Percentiles rank a stretch among this genome's conserved stretches.
Evolutionary conservation across 2,113 vertebrate genomes (phyloP).

Genomic region (Misgurnus anguillicaudatus): DNA sequence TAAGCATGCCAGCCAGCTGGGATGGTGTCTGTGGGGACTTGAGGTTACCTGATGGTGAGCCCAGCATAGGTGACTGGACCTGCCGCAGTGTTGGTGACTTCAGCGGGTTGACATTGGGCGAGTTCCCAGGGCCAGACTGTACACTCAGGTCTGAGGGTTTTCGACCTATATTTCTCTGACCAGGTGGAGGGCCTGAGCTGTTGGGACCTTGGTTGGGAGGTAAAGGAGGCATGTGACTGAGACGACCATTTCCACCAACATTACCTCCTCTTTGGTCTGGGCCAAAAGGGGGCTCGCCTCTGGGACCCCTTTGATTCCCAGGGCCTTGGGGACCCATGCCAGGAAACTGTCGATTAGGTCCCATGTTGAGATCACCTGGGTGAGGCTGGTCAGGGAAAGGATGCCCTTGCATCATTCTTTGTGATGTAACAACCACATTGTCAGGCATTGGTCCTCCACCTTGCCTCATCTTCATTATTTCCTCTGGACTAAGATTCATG

Average conservation of each 20-base stretch:
- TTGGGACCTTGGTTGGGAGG: slow-evolving; percentile 83
- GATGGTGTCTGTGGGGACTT: slow-evolving; percentile 98
- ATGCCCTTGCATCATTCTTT: slow-evolving; percentile 87
- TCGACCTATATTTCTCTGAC: slow-evolving; percentile 80
- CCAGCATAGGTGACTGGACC: slow-evolving; percentile 97
- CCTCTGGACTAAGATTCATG: slow-evolving; percentile 85
- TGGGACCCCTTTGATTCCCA: slow-evolving; percentile 84
- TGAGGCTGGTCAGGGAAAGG: slow-evolving; percentile 86
- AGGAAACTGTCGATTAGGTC: slow-evolving; percentile 88
- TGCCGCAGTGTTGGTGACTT: slow-evolving; percentile 97
- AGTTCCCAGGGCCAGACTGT: slow-evolving; percentile 88
- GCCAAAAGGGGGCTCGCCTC: slow-evolving; percentile 84
- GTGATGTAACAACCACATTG: slow-evolving; percentile 83
- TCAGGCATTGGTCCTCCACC: slow-evolving; percentile 79
- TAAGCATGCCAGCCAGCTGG: slow-evolving; percentile 95
- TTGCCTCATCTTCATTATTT: slow-evolving; percentile 89
- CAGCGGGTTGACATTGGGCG: slow-evolving; percentile 94
- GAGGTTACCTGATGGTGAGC: slow-evolving; percentile 95
- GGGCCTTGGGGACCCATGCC: slow-evolving; percentile 84
- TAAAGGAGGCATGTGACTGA: slow-evolving; percentile 93
- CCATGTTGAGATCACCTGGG: slow-evolving; percentile 90
- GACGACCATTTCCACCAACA: slow-evolving; percentile 84
- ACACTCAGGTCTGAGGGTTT: slow-evolving; percentile 92
- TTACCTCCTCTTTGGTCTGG: slow-evolving; percentile 89
- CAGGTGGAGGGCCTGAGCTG: slow-evolving; percentile 75